A percentile compares a stretch with the other conserved stretches of the same genome.
Evolutionary conservation across 2,888 invertebrate species (phyloP).

Genomic region (Acleris cristana): DNA sequence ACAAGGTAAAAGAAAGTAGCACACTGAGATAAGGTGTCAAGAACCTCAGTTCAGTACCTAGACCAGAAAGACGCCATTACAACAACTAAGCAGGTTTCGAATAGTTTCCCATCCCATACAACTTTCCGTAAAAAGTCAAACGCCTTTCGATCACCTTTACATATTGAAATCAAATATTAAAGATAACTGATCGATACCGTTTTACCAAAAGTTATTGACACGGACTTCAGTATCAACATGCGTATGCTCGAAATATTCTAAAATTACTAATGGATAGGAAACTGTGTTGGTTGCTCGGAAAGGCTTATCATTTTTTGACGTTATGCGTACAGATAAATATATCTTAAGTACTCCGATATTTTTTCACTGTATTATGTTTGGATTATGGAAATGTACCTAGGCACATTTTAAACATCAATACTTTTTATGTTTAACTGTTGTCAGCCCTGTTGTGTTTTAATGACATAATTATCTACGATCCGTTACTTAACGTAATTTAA

Average conservation of each 20-base stretch:
- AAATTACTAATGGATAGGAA: conserved; percentile 22
- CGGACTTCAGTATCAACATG: conserved; percentile 10
- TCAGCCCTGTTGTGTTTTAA: conserved; percentile 1
- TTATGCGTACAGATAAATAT: not conserved
- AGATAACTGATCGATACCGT: not conserved
- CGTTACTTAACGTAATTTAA: conserved; percentile 19
- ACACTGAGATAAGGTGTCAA: conserved; percentile 28
- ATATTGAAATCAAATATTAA: conserved; percentile 12
- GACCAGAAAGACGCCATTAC: not conserved
- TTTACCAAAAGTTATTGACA: conserved; percentile 19
- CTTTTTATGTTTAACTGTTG: no score
- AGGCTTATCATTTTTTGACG: conserved; percentile 1
- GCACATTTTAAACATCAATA: not conserved
- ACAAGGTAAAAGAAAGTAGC: conserved; percentile 28
- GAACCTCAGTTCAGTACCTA: conserved; percentile 12
- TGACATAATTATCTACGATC: conserved; percentile 7
- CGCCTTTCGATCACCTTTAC: conserved; percentile 4
- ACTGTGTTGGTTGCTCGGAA: not conserved
- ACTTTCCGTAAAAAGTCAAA: conserved; percentile 17
- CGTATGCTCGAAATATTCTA: conserved; percentile 9
- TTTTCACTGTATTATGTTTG: no score
- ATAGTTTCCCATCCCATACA: conserved; percentile 1
- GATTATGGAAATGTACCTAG: not conserved
- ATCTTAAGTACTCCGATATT: no score
- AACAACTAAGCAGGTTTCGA: not conserved